Percentiles rank a stretch among this genome's conserved stretches.
phyloP scores from a whole-genome alignment of 37 sponge, comb jelly and placozoan species.

The Oscarella lobularis region DNA sequence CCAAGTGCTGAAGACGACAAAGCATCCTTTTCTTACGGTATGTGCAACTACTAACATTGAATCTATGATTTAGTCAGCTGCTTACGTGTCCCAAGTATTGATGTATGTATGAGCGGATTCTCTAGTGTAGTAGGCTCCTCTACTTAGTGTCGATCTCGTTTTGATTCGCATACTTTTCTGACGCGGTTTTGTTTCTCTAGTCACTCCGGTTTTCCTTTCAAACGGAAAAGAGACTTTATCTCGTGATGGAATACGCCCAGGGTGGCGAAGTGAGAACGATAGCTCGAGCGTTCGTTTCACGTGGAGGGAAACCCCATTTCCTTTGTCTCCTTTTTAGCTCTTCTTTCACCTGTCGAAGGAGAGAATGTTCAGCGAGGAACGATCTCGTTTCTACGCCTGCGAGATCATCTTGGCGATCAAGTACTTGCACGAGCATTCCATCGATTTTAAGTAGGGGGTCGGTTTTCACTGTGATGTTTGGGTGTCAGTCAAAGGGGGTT shows the following conservation, averaged over 20 bases:
- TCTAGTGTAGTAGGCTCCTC: too few species aligned
- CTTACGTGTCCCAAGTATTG: too few species aligned
- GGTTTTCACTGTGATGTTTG: not conserved
- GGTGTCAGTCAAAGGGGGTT: too few species aligned
- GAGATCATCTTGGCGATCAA: slow-evolving; percentile 87
- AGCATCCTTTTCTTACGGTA: slow-evolving; percentile 25
- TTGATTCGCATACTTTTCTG: too few species aligned
- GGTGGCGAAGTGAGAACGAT: slow-evolving; percentile 66
- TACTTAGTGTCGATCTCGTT: too few species aligned
- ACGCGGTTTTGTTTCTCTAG: slow-evolving; percentile 17
- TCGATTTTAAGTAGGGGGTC: slow-evolving; percentile 50
- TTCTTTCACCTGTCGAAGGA: slow-evolving; percentile 93
- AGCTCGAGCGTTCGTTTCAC: too few species aligned
- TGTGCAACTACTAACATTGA: too few species aligned
- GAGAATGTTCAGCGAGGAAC: slow-evolving; percentile 80
- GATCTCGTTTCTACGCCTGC: slow-evolving; percentile 81
- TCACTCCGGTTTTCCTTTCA: slow-evolving; percentile 83
- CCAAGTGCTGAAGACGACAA: slow-evolving; percentile 47
- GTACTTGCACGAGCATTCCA: slow-evolving; percentile 70
- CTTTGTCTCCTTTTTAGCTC: slow-evolving; percentile 29
- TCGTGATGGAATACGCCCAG: slow-evolving; percentile 98
- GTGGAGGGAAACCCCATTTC: not conserved
- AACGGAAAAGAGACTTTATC: slow-evolving; percentile 76
- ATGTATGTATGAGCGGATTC: too few species aligned
- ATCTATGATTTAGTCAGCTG: too few species aligned